Evolutionary conservation across 1,140 invertebrate species (phyloP).

Genomic region (Harlomillsia oculata): DNA sequence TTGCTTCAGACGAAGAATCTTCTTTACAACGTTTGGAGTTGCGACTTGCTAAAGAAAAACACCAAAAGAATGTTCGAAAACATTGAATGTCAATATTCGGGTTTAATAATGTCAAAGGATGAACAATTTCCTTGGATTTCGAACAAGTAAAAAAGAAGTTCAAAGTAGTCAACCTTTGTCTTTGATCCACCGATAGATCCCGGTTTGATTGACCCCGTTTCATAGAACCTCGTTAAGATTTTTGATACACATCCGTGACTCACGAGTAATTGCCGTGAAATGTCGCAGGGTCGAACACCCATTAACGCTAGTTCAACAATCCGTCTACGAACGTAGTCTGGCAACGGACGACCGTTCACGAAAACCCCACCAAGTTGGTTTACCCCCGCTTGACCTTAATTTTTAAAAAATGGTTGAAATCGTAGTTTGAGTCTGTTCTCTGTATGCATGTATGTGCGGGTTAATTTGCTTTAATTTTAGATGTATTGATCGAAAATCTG

Average conservation of each 20-base stretch:
- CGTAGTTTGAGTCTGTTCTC: neutral
- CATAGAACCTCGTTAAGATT: constrained; percentile 91
- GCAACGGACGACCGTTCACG: constrained; percentile 87
- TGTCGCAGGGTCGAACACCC: constrained; percentile 85
- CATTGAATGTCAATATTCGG: too few relatives aligned
- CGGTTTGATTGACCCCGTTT: constrained; percentile 83
- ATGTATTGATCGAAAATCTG: neutral
- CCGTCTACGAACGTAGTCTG: constrained; percentile 81
- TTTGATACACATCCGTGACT: constrained; percentile 95
- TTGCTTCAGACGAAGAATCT: constrained; percentile 79
- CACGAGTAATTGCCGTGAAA: constrained; percentile 84
- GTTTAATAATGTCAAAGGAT: too few relatives aligned
- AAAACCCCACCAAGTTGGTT: constrained; percentile 94
- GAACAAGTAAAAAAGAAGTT: too few relatives aligned
- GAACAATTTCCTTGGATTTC: neutral
- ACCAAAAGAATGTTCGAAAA: neutral
- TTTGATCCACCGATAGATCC: constrained; percentile 82
- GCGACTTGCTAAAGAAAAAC: constrained; percentile 65
- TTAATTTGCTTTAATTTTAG: neutral
- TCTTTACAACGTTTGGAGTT: constrained; percentile 81
- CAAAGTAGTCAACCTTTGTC: constrained; percentile 81
- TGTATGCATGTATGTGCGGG: neutral
- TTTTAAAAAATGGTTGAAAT: neutral
- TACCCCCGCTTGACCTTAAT: constrained; percentile 81
- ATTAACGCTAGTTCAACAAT: constrained; percentile 88